Base-by-base conservation (phyloP, 2,797 vertebrate genomes). In the Liparis tanakae region DNA sequence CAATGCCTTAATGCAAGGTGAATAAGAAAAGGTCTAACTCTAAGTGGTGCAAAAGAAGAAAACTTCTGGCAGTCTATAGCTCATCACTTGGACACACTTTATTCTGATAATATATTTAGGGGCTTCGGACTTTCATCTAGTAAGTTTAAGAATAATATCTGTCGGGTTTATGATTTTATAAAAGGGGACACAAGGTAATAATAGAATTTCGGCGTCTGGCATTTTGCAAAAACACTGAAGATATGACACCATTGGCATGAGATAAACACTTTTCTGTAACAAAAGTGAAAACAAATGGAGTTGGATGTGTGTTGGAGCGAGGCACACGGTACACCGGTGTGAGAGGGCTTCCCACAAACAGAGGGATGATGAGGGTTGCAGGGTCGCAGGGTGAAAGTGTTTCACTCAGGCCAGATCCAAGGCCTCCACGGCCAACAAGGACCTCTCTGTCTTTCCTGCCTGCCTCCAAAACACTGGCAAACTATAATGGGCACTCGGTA, bases 401-500 rank as follows among this genome's bases (percentile, higher is more conserved):
- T 68, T 70, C 46, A 58, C 74, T 81, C 71, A 70, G 75, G 50
- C 69, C 71, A 72, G 66, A 78, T 81, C 79, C 66, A 60, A 80
- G 50, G 60, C 77, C 75, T 78, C 51, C 54, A 85, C 30, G 72
- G 50, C 73, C 82, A 88, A 92, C 87, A 91, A 91, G 85, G 79
- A 87, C 76, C 82, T 88, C 78, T 84, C 74, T 89, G 85, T 90
- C 76, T 81, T 66, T 76, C 67, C 77, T 58, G 75, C 80, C 78
- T 79, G 72, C 85, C 80, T 78, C 77, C 18, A 84, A 86, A 87
- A 90, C 88, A 90, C 86, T 87, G 79, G 74, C 84, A 87, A 84
- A n/a, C n/a, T n/a, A n/a, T n/a, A n/a, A n/a, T n/a, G n/a, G n/a
- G n/a, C n/a, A n/a, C n/a, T n/a, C n/a, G n/a, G n/a, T n/a, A n/a